Percentiles rank a stretch among this genome's conserved stretches.
These are phyloP conservation scores for Tethea ocularis DNA, from an alignment of 2,888 invertebrate species.

Conservation along the genomic window DNA sequence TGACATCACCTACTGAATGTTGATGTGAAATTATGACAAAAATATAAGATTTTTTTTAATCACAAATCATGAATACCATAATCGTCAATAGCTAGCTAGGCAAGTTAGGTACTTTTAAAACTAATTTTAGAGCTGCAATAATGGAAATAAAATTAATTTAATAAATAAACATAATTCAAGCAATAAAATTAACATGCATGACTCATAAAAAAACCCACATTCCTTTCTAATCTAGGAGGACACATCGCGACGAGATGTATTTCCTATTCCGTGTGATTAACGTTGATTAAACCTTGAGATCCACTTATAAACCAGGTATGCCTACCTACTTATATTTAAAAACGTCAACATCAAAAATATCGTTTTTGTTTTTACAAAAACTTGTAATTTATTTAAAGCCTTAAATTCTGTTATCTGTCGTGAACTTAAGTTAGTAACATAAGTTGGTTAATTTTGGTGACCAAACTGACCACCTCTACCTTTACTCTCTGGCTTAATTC, in stretches of 20 bases:
- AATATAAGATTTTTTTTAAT: no score
- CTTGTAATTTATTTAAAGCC: no score
- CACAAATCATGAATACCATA: no score
- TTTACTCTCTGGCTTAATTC: no score
- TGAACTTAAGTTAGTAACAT: no score
- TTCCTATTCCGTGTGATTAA: slow-evolving; percentile 4
- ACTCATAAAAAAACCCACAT: slow-evolving; percentile 9
- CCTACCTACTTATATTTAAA: no score
- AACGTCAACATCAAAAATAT: no score
- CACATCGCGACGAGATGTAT: slow-evolving; percentile 3
- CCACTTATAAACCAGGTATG: neutral
- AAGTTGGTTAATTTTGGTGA: no score
- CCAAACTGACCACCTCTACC: neutral
- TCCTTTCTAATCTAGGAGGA: slow-evolving; percentile 5
- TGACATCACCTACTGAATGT: neutral
- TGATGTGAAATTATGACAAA: no score
- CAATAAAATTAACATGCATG: slow-evolving; percentile 10
- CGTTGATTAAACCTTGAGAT: neutral
- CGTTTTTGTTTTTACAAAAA: no score
- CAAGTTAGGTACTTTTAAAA: neutral
- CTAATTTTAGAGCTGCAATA: slow-evolving; percentile 1
- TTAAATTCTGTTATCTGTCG: no score
- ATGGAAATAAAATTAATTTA: slow-evolving; percentile 6
- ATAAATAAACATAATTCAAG: slow-evolving; percentile 6
- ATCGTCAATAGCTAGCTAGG: no score